Conservation (phyloP, 2,797 vertebrate genomes). For the Malacoctenus gilli region DNA sequence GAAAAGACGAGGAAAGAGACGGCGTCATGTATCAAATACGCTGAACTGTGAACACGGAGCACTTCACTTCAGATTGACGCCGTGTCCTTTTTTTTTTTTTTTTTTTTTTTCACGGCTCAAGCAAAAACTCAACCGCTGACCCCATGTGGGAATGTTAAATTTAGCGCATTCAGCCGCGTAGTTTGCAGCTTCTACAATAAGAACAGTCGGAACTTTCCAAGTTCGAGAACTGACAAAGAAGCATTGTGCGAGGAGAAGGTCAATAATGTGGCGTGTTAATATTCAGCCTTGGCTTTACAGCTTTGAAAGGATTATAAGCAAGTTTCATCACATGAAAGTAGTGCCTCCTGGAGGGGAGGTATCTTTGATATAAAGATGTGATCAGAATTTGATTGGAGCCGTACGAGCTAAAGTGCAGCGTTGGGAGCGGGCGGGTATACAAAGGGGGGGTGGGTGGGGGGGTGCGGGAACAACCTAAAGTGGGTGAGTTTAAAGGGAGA, state of each 20-base stretch:
- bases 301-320: conserved; percentile 72
- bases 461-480: conserved; percentile 45
- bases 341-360: conserved; percentile 61
- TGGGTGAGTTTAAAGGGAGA: conserved; percentile 33
- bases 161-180: conserved; percentile 5
- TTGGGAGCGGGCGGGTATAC: conserved; percentile 28
- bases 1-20: not conserved
- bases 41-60: not conserved
- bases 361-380: conserved; percentile 75
- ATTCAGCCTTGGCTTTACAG: conserved; percentile 66
- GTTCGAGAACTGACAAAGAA: conserved; percentile 53
- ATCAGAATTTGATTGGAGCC: conserved; percentile 67
- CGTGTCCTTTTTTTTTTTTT: conserved; percentile 13
- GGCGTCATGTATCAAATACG: not conserved
- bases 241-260: conserved; percentile 61
- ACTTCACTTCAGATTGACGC: conserved; percentile 3
- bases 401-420: conserved; percentile 40
- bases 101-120: too few species aligned
- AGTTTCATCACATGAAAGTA: conserved; percentile 75
- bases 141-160: conserved; percentile 36
- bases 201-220: conserved; percentile 38
- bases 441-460: conserved; percentile 38
- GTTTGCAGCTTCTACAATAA: conserved; percentile 15
- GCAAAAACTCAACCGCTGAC: conserved; percentile 22
- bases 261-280: conserved; percentile 67